These are phyloP conservation scores for Chorisops tibialis DNA, from an alignment of 2,888 invertebrate species.

Conservation along the genomic window DNA sequence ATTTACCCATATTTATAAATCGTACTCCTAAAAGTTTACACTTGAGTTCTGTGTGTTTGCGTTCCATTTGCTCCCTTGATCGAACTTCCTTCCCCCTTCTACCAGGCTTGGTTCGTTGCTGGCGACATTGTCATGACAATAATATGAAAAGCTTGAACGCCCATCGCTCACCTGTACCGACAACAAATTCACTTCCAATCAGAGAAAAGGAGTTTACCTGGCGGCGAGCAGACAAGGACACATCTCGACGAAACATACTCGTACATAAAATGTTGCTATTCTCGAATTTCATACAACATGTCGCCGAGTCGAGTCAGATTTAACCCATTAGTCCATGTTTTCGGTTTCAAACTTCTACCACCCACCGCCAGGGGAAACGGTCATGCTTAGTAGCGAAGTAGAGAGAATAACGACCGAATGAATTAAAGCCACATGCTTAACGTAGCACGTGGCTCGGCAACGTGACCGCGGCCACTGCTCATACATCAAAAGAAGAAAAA, in stretches of 20 bases:
- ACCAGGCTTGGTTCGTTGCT: not conserved
- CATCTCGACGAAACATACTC: not conserved
- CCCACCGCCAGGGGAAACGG: not conserved
- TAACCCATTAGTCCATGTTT: slow-evolving; percentile 8
- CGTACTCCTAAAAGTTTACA: no score
- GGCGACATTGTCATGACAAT: slow-evolving; percentile 12
- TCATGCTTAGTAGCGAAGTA: slow-evolving; percentile 11
- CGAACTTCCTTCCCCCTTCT: no score
- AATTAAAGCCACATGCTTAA: no score
- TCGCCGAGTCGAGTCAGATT: not conserved
- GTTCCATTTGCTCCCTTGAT: no score
- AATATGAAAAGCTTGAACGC: not conserved
- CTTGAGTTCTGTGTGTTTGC: no score
- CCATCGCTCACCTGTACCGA: not conserved
- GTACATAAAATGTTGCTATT: not conserved
- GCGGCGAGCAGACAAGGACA: not conserved
- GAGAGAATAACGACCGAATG: slow-evolving; percentile 3
- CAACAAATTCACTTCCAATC: slow-evolving; percentile 10
- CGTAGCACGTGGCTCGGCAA: slow-evolving; percentile 33
- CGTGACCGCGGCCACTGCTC: slow-evolving; percentile 29
- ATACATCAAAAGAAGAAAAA: slow-evolving; percentile 11
- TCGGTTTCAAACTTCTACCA: not conserved
- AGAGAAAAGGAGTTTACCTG: slow-evolving; percentile 1
- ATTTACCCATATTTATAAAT: no score
- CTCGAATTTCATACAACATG: slow-evolving; percentile 5